Conservation (phyloP, 2,113 vertebrate species). For the Ardeotis arabs region DNA sequence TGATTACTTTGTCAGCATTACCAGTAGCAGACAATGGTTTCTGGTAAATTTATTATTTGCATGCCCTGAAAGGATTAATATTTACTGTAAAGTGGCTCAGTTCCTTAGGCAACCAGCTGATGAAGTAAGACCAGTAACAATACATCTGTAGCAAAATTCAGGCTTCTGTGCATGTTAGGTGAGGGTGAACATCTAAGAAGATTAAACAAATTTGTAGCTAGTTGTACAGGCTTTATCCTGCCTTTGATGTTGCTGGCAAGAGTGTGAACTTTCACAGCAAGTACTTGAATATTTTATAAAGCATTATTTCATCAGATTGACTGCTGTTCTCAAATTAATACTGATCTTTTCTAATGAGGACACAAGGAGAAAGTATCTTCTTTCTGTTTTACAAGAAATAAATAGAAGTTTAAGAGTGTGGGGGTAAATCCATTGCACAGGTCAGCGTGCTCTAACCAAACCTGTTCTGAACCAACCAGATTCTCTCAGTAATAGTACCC, state of each 20-base stretch:
- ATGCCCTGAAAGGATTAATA: constrained; percentile 31
- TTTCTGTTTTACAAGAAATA: not conserved
- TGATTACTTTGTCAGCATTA: constrained; percentile 34
- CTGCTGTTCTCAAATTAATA: not conserved
- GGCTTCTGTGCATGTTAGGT: not conserved
- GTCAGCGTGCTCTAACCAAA: not conserved
- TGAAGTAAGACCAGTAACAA: not conserved
- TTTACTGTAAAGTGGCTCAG: not conserved
- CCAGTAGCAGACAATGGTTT: not conserved
- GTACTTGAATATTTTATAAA: not conserved
- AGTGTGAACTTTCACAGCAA: not conserved
- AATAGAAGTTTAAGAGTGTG: not conserved
- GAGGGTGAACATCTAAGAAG: not conserved
- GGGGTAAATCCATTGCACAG: not conserved
- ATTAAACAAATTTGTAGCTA: not conserved
- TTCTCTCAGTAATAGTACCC: not conserved
- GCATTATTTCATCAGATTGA: not conserved
- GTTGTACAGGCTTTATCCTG: not conserved
- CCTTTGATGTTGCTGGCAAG: not conserved
- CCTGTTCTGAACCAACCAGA: not conserved
- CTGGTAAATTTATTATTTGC: constrained; percentile 22
- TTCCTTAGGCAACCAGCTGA: not conserved
- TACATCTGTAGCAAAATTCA: not conserved
- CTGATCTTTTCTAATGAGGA: not conserved
- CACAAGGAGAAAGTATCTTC: not conserved